Conservation (phyloP, 1,140 invertebrate species). For the Xylocopa sonorina region DNA sequence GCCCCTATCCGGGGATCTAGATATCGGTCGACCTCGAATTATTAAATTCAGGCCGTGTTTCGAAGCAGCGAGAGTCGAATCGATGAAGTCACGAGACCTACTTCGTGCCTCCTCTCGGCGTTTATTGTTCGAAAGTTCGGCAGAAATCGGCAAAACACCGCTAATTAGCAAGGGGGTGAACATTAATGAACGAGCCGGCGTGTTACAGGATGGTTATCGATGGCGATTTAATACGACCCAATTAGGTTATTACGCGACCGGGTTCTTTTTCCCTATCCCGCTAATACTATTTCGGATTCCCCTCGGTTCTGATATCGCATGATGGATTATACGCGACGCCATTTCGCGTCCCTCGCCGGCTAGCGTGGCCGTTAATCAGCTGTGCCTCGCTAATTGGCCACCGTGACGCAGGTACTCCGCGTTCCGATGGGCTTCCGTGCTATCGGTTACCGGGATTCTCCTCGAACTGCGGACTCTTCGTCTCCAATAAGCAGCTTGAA, state of each 20-base stretch:
- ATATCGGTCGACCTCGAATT: constrained; percentile 26
- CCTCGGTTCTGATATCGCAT: neutral
- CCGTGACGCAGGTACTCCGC: neutral
- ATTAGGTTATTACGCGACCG: constrained; percentile 44
- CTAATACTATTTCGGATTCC: constrained; percentile 6
- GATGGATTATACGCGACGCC: neutral
- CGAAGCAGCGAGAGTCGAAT: neutral
- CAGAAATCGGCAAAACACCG: constrained; percentile 53
- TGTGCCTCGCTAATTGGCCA: constrained; percentile 1
- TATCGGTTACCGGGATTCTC: constrained; percentile 25
- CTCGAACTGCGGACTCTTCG: neutral
- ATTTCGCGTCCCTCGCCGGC: neutral
- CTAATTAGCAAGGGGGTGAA: constrained; percentile 59
- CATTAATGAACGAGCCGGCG: constrained; percentile 58
- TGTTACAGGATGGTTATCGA: constrained; percentile 49
- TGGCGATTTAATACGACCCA: constrained; percentile 61
- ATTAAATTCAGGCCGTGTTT: constrained; percentile 49
- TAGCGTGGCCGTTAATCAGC: constrained; percentile 7
- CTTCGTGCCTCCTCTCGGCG: constrained; percentile 24
- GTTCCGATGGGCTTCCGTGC: neutral
- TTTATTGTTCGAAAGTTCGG: constrained; percentile 57
- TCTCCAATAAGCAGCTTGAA: constrained; percentile 61
- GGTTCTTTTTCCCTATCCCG: neutral
- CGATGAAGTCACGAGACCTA: constrained; percentile 26
- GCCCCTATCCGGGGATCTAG: neutral